Base-by-base conservation (phyloP, 1,140 invertebrate genomes). In the Halyomorpha halys region DNA sequence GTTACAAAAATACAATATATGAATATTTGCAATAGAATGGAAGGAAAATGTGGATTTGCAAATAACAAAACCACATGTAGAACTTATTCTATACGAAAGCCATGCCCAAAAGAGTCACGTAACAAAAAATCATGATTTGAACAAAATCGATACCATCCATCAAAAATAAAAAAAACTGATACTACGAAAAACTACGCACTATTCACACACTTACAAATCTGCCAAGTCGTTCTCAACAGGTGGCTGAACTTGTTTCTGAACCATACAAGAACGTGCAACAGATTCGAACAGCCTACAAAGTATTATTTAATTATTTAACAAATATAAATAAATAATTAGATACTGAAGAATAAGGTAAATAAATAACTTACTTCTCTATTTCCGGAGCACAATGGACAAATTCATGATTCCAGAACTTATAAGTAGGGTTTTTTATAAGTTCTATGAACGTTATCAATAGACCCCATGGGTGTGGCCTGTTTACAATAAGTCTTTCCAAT, bases 371-470 rank as follows among this genome's bases (percentile, higher is more conserved):
- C 90, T 97, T 98, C 79, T 97, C 93, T 73, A 98, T 97, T 79
- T 99, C 97, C 11, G 95, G 94, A 27, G 96, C 95, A 78, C 96
- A 99, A 73, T 95, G 91, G 0, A 99, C 96, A 80, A 99, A 99
- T 69, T 99, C 95, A 73, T 99, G 95, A 61, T 87, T 85, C 96
- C 96, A 99, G 76, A 99, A 99, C 76, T 97, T 97, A 79, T 97
- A 99, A n/a, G 85, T 87, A 14, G 91, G 92, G 79, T 99, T 99
- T 73, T 98, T 98, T 70, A 99, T 98, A 18, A 99, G 81, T 77
- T 99, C 97, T 70, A 98, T 98, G 75, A 99, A 99, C 0, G 97
- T 99, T 56, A 99, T 96, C 8, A 99, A 80, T 13, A 99, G 77
- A 30, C 97, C 97, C 97, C 97, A 99, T 1, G 97, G 97, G 79